These are phyloP conservation scores for Thalpophila matura DNA, from an alignment of 2,888 invertebrate genomes.

Conservation along the genomic window DNA sequence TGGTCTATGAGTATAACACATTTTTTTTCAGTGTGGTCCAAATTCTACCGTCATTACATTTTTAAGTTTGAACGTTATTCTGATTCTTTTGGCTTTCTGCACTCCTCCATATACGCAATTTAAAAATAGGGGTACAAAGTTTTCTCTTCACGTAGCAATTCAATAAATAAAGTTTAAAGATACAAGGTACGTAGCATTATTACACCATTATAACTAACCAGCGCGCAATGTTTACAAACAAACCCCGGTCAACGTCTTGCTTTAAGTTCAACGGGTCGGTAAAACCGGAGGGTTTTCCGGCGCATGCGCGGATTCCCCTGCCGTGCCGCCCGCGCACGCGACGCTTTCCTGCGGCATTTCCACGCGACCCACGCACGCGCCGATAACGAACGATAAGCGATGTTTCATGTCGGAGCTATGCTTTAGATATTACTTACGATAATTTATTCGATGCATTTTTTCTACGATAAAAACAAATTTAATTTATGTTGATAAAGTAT, in stretches of 20 bases:
- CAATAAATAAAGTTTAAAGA: neutral
- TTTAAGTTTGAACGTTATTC: too few species aligned
- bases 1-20: too few species aligned
- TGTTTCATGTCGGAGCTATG: conserved; percentile 6
- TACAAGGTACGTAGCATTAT: neutral
- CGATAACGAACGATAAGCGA: conserved; percentile 23
- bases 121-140: too few species aligned
- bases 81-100: too few species aligned
- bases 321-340: neutral
- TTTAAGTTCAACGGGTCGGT: conserved; percentile 49
- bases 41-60: too few species aligned
- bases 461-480: too few species aligned
- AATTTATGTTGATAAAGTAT: too few species aligned
- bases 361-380: conserved; percentile 21
- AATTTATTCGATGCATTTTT: neutral
- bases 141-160: too few species aligned
- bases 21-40: too few species aligned
- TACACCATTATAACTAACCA: neutral
- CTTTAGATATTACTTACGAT: neutral
- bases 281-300: conserved; percentile 54
- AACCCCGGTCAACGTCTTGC: neutral
- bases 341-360: conserved; percentile 36
- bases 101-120: too few species aligned
- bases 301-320: conserved; percentile 46
- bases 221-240: conserved; percentile 50